These are phyloP conservation scores for Eubasilissa splendida DNA, from an alignment of 2,888 invertebrate species.

Conservation along the genomic window DNA sequence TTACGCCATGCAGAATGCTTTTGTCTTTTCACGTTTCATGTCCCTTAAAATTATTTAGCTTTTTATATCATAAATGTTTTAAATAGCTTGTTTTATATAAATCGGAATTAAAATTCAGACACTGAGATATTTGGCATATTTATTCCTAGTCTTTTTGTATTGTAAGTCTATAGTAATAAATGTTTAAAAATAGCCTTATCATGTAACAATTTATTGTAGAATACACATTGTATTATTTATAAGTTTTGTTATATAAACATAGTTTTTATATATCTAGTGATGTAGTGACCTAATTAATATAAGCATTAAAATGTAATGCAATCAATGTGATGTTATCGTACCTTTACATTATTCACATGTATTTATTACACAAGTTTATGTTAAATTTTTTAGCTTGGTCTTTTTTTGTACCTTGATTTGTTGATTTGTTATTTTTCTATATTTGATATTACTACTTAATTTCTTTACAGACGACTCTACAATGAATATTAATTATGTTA, in stretches of 20 bases:
- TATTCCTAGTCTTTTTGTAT: constrained; percentile 24
- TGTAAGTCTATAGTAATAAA: not conserved
- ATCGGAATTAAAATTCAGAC: not conserved
- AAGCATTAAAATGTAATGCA: constrained; percentile 45
- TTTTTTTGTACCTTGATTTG: not conserved
- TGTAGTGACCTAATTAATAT: not conserved
- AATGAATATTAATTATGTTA: no score
- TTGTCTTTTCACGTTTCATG: no score
- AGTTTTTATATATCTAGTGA: constrained; percentile 12
- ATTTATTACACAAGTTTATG: constrained; percentile 48
- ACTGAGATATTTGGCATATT: constrained; percentile 38
- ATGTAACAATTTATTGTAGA: no score
- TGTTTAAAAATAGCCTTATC: no score
- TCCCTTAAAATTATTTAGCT: no score
- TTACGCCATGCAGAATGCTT: no score
- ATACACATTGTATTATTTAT: no score
- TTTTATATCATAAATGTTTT: no score
- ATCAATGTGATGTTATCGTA: constrained; percentile 56
- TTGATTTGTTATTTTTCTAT: not conserved
- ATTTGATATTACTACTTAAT: no score
- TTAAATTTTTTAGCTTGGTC: constrained; percentile 6
- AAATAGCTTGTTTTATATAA: no score
- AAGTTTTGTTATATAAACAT: constrained; percentile 5
- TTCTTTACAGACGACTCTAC: no score
- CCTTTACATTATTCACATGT: constrained; percentile 48